Evolutionary conservation across 2,113 vertebrate species (phyloP), one percentile per base, ranked within the genome.

Genomic region (Capreolus pygargus): DNA sequence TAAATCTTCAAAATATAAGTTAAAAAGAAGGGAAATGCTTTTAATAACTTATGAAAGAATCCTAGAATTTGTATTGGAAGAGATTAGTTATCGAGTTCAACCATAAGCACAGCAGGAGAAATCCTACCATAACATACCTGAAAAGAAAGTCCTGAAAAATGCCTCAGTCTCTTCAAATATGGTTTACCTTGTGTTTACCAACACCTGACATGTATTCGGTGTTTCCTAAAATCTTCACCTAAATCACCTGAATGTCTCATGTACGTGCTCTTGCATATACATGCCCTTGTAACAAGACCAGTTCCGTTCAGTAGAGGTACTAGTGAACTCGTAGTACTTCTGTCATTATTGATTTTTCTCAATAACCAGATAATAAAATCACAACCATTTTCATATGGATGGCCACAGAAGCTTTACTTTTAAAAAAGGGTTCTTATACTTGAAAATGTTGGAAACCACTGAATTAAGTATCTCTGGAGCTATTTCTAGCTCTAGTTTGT

Each of bases 291-390:
- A 27, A 60, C 70, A 95, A 76, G 81, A 45, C 21, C 64, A 81
- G 33, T 81, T 67, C 33, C 9, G 21, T 84, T 88, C 87, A 76
- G n/a, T 55, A 78, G 60, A 82, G 5, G 47, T 92, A 36, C 52
- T 78, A 15, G 19, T 90, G 74, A 91, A 54, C 55, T 93, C 1
- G 9, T 95, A 60, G 13, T 76, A 70, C 7, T 67, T 92, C 4
- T 84, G 14, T 95, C 54, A 54, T 83, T 55, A 70, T 3, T 97
- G 78, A 70, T 94, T 95, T 97, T 96, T 90, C 50, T 97, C 36
- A 92, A 1, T 84, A 64, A 67, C 28, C 50, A 85, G 21, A 30
- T 91, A 74, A 82, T 92, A 94, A 91, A 97, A 58, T 81, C 47
- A 74, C 47, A 85, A 14, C 33, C 52, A 1, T 94, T 61, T 52